These are phyloP conservation scores for Temnothorax curvispinosus DNA, from an alignment of 1,140 invertebrate genomes.

Conservation along the genomic window DNA sequence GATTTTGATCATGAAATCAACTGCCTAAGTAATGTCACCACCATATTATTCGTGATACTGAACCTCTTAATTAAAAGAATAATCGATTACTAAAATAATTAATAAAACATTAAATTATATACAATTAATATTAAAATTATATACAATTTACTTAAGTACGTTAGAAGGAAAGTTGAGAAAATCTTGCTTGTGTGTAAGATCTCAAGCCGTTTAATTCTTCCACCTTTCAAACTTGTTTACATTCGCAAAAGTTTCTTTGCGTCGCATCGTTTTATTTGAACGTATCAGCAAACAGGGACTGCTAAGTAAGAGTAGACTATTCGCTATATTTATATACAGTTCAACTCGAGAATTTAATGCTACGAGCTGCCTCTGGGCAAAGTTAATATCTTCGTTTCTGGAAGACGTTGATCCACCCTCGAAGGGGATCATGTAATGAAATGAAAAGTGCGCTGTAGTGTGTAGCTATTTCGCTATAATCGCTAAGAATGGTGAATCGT, in stretches of 20 bases:
- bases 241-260: neutral
- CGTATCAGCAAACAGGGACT: neutral
- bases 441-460: conserved; percentile 30
- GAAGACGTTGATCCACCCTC: conserved; percentile 70
- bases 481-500: conserved; percentile 25
- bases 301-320: conserved; percentile 2
- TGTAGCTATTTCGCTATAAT: conserved; percentile 48
- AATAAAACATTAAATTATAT: conserved; percentile 7
- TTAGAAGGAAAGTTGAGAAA: neutral
- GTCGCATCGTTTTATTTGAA: neutral
- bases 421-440: conserved; percentile 44
- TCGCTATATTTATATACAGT: conserved; percentile 23
- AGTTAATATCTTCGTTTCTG: conserved; percentile 73
- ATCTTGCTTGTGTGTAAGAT: neutral
- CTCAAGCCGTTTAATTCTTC: neutral
- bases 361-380: conserved; percentile 66
- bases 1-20: neutral
- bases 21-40: neutral
- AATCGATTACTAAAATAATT: neutral
- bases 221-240: neutral
- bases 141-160: conserved; percentile 2
- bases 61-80: neutral
- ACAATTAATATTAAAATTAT: neutral
- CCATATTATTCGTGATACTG: neutral
- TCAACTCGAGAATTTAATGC: conserved; percentile 11